A percentile compares a stretch with the other conserved stretches of the same genome.
Evolutionary conservation across 2,113 vertebrate species (phyloP).

Genomic region (Tachysurus vachellii): DNA sequence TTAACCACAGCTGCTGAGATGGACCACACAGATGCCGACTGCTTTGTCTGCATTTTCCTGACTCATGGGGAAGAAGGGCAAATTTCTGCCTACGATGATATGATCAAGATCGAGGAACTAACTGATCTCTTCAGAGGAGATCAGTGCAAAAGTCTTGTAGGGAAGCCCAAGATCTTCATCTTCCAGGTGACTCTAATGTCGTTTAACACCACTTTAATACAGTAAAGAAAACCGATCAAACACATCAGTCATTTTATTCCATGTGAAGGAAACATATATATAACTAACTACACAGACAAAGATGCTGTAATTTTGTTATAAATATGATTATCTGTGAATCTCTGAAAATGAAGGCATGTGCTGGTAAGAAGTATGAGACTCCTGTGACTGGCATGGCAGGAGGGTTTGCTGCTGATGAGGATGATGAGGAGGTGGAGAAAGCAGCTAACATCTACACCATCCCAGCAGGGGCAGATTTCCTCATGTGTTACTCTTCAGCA

Average conservation of each 20-base stretch:
- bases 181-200: constrained; percentile 80
- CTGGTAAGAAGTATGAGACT: too few species aligned
- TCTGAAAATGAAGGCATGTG: constrained; percentile 60
- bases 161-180: constrained; percentile 96
- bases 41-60: constrained; percentile 89
- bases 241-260: neutral
- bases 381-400: too few species aligned
- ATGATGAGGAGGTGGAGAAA: constrained; percentile 68
- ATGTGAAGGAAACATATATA: neutral
- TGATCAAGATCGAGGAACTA: constrained; percentile 78
- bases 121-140: constrained; percentile 85
- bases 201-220: neutral
- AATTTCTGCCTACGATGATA: constrained; percentile 77
- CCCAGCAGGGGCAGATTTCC: constrained; percentile 90
- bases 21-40: constrained; percentile 81
- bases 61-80: constrained; percentile 86
- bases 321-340: neutral
- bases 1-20: constrained; percentile 70
- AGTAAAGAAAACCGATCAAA: neutral
- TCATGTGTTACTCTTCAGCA: constrained; percentile 95
- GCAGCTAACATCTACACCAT: constrained; percentile 79
- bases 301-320: neutral
- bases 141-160: constrained; percentile 83
- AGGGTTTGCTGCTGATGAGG: constrained; percentile 59
- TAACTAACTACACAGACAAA: too few species aligned